Evolutionary conservation across 2,888 invertebrate species (phyloP), one percentile per base, ranked within the genome.

Genomic region (Pyralis farinalis): DNA sequence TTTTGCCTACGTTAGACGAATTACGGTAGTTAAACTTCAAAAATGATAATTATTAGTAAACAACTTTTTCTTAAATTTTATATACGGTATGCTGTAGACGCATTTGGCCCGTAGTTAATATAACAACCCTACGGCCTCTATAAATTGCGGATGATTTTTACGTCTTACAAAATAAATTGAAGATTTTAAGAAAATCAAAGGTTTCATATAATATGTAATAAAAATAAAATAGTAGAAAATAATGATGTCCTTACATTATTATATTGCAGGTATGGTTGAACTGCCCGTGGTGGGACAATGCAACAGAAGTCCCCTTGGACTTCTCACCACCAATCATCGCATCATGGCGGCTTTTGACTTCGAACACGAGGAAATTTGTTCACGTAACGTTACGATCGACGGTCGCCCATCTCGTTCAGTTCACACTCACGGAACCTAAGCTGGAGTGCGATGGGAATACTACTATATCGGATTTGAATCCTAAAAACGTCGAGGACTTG

Each of bases 261-360:
- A 12, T 28, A 28, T 21, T 32, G 1, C 55, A 91, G 92, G 86
- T 96, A n/a, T 92, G 92, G 67, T 88, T 97, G 32, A 91, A 91
- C 44, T 95, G 95, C 68, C 96, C 96, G 0, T 97, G 96, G 95
- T 92, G 92, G 57, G 89, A 91, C 1, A 91, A 93, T 45, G 93
- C 94, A 21, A 90, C 92, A n/a, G 92, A 92, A 48, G 93, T 96
- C 32, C 91, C 92, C 1, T 84, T 97, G 3, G 93, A 94, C 63
- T 97, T 98, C 82, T 91, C 94, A 6, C 94, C 97, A 0, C 97
- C 98, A 0, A 92, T 98, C 71, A 91, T 92, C 55, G 92, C 95
- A 0, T 91, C 92, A 1, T 95, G 96, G 90, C 92, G 95, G 38
- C 90, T 98, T 8, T 94, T 97, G 46, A 97, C 98, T 0, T 94